phyloP scores from a whole-genome alignment of 2,888 invertebrate species.

The Tenthredo amoena region DNA sequence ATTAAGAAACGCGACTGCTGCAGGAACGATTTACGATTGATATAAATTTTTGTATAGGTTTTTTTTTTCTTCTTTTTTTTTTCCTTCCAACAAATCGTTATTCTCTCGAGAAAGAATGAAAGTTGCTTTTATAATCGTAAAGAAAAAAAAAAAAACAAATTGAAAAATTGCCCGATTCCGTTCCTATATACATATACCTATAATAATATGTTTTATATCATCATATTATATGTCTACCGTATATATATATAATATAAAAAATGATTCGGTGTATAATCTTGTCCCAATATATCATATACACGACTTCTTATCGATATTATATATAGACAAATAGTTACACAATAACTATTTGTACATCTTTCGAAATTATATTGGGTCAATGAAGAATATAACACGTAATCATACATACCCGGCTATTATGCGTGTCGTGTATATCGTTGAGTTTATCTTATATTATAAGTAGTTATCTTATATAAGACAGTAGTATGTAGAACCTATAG shows the following conservation, averaged over 20 bases:
- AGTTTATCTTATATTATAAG: not conserved
- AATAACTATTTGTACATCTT: not conserved
- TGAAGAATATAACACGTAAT: not conserved
- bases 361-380: not conserved
- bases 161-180: not conserved
- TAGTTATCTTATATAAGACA: not conserved
- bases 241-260: not conserved
- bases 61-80: not conserved
- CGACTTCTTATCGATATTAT: not conserved
- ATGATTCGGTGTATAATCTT: conserved; percentile 2
- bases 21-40: not conserved
- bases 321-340: not conserved
- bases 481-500: not conserved
- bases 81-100: not conserved
- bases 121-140: not conserved
- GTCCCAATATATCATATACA: not conserved
- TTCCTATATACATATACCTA: not conserved
- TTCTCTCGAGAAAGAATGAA: not conserved
- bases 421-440: not conserved
- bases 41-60: not conserved
- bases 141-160: not conserved
- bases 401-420: not conserved
- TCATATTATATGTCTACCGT: not conserved
- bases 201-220: not conserved
- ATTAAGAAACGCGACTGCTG: not conserved